Base-by-base conservation (phyloP, 2,888 invertebrate species). In the Limnephilus lunatus region DNA sequence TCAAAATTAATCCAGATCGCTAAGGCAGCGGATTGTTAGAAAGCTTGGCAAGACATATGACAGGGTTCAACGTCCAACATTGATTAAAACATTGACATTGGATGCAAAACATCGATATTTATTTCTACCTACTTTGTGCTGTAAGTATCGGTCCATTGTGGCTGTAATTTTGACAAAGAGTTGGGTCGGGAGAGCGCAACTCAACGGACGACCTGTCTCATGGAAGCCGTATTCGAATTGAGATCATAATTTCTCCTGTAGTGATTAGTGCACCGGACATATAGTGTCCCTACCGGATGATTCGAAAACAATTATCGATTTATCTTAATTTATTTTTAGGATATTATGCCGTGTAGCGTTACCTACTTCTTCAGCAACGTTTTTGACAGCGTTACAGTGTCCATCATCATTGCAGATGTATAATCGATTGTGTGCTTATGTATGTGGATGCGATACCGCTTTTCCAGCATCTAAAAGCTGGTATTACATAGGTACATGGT, bases 161-260 rank as follows among this genome's bases (percentile, higher is more conserved):
- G 5, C 19, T 25, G 53, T 68, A 68, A 68, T 14, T 68, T 68
- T 68, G 53, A 7, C 25, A n/a, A n/a, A 68, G 53, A 53, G 1
- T 19, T 68, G 19, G 53, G 25, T 25, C 25, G 53, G 7, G 68
- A 68, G 68, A 68, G 68, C 68, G n/a, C 68, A 9, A 25, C 25
- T 11, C 85, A 19, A 11, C 32, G 14, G 31, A n/a, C 89, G 39
- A 81, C 89, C 81, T 32, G 25, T 25, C 81, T 14, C 68, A 31
- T 87, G 87, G 53, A 87, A 87, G 12, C 31, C 68, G 31, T 68
- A 19, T 68, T 14, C 87, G 30, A 87, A 87, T 53, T 53, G 87
- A 48, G 87, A 87, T 87, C 87, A 53, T 53, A 87, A 87, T 87
- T 87, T 53, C 87, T 32, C 19, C 32, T 30, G 87, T 19, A 14